These are phyloP conservation scores for Brachionichthys hirsutus DNA, from an alignment of 2,113 vertebrate species.

Conservation along the genomic window DNA sequence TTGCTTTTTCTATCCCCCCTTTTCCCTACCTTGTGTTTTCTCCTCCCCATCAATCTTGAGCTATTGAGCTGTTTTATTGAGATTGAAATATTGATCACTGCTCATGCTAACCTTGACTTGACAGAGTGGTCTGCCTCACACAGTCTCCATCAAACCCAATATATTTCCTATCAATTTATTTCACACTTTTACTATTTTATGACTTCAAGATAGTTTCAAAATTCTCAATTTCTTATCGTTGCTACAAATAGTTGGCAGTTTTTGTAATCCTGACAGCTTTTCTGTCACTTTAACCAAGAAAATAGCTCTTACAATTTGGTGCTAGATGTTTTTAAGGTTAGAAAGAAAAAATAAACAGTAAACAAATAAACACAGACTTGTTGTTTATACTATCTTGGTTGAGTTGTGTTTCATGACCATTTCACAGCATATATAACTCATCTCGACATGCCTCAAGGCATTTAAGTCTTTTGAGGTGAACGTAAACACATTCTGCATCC, in stretches of 20 bases:
- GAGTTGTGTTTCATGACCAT: conserved; percentile 3
- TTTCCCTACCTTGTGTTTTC: conserved; percentile 40
- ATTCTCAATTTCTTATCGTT: conserved; percentile 79
- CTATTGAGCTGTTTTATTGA: conserved; percentile 94
- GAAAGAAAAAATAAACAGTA: conserved; percentile 51
- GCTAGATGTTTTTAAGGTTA: conserved; percentile 75
- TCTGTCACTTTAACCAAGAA: conserved; percentile 90
- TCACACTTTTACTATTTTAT: conserved; percentile 52
- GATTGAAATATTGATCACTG: conserved; percentile 96
- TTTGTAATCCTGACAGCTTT: conserved; percentile 93
- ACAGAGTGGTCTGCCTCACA: conserved; percentile 64
- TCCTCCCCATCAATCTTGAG: conserved; percentile 73
- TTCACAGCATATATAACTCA: not conserved
- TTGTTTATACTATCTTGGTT: conserved; percentile 18
- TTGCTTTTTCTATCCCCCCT: conserved; percentile 50
- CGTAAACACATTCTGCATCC: not conserved
- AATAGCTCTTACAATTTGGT: conserved; percentile 87
- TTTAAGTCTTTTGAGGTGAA: not conserved
- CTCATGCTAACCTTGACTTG: conserved; percentile 81
- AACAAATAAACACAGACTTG: conserved; percentile 67
- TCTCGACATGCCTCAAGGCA: too few species aligned
- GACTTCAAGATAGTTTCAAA: conserved; percentile 75
- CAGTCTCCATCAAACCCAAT: conserved; percentile 52
- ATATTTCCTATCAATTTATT: conserved; percentile 49
- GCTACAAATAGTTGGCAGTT: conserved; percentile 83